Evolutionary conservation across 1,140 invertebrate genomes (phyloP).

Genomic region (Diorhabda elongata): DNA sequence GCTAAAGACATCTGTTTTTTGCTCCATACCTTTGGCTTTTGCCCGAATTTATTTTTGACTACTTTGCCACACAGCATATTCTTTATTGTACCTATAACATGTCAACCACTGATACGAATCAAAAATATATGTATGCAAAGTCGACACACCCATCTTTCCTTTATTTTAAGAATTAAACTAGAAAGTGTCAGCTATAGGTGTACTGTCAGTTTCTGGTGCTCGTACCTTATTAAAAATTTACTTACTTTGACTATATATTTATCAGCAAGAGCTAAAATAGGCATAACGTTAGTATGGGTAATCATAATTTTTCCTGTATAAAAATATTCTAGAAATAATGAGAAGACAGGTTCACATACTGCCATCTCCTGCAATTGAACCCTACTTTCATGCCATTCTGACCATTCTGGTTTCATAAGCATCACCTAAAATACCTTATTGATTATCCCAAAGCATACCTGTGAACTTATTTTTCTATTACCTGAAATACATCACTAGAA

Average conservation of each 20-base stretch:
- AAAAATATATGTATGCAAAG: too few relatives aligned
- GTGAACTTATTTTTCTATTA: conserved; percentile 40
- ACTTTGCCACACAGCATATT: too few relatives aligned
- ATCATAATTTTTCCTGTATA: conserved; percentile 89
- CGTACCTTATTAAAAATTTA: background rate
- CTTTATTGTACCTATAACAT: too few relatives aligned
- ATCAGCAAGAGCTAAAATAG: conserved; percentile 82
- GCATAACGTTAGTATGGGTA: conserved; percentile 75
- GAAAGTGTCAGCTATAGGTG: too few relatives aligned
- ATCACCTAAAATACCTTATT: conserved; percentile 66
- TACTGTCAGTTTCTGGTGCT: too few relatives aligned
- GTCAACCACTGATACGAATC: too few relatives aligned
- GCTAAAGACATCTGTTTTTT: too few relatives aligned
- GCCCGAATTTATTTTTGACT: too few relatives aligned
- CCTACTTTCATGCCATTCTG: conserved; percentile 78
- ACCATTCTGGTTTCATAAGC: conserved; percentile 92
- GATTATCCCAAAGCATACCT: background rate
- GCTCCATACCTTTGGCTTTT: too few relatives aligned
- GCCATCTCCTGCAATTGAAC: conserved; percentile 83
- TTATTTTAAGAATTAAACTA: too few relatives aligned
- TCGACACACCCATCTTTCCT: too few relatives aligned
- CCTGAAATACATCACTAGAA: conserved; percentile 93
- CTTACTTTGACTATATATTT: conserved; percentile 87
- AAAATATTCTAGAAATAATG: conserved; percentile 86
- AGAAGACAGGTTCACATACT: conserved; percentile 79